phyloP scores from a whole-genome alignment of 2,888 invertebrate species.

The Xestoiulus laeticollis region DNA sequence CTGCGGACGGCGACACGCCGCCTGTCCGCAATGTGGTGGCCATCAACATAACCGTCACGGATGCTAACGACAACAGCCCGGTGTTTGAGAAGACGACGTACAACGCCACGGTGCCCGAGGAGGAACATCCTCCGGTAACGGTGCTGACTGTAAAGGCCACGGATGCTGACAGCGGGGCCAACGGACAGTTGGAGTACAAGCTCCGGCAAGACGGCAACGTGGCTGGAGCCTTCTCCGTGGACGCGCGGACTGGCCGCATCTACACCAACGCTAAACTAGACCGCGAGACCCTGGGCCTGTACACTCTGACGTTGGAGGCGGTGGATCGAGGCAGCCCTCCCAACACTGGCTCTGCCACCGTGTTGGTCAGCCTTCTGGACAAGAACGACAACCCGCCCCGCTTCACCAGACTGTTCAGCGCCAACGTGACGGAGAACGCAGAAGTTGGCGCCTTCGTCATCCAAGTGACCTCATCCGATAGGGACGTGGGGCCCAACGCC shows the following conservation, averaged over 20 bases:
- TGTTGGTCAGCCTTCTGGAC: conserved; percentile 83
- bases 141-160: conserved; percentile 80
- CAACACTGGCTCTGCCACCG: conserved; percentile 85
- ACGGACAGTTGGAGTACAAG: conserved; percentile 83
- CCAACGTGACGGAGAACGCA: conserved; percentile 94
- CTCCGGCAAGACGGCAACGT: conserved; percentile 73
- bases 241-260: conserved; percentile 93
- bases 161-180: conserved; percentile 87
- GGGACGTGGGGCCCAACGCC: conserved; percentile 85
- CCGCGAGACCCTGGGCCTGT: conserved; percentile 78
- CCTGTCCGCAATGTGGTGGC: conserved; percentile 80
- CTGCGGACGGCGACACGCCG: conserved; percentile 83
- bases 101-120: conserved; percentile 85
- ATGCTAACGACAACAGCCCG: conserved; percentile 92
- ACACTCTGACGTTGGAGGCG: conserved; percentile 86
- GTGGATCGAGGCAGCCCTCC: conserved; percentile 96
- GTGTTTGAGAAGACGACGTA: conserved; percentile 81
- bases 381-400: conserved; percentile 96
- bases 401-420: conserved; percentile 89
- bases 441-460: conserved; percentile 92
- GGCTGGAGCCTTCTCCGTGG: conserved; percentile 87
- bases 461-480: conserved; percentile 88
- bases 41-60: conserved; percentile 82
- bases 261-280: conserved; percentile 82
- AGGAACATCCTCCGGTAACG: conserved; percentile 75